Conservation (phyloP, 2,113 vertebrate genomes). For the Hippocampus abdominalis region DNA sequence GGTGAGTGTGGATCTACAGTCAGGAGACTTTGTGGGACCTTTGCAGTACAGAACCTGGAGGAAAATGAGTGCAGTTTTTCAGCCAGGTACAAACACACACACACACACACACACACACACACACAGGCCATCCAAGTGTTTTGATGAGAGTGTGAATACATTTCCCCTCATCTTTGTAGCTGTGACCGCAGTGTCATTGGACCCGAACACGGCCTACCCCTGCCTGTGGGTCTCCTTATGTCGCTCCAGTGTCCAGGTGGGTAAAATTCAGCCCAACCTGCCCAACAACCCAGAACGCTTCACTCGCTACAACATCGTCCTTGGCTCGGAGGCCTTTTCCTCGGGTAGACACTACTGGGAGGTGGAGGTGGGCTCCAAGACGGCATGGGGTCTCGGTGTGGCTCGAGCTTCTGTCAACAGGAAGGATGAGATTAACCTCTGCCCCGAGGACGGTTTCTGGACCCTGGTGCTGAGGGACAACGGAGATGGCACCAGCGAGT, state of each 20-base stretch:
- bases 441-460: constrained; percentile 82
- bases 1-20: constrained; percentile 51
- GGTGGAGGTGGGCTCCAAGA: constrained; percentile 80
- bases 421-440: constrained; percentile 76
- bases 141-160: neutral
- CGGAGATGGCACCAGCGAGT: constrained; percentile 50
- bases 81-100: constrained; percentile 53
- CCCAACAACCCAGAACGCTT: constrained; percentile 75
- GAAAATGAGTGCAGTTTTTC: constrained; percentile 62
- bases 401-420: constrained; percentile 73
- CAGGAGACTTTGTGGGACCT: constrained; percentile 64
- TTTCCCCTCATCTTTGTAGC: constrained; percentile 32
- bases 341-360: constrained; percentile 81
- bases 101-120: constrained; percentile 1
- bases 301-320: constrained; percentile 79
- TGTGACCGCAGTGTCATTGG: constrained; percentile 65
- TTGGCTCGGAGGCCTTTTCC: constrained; percentile 65
- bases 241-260: constrained; percentile 73
- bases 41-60: constrained; percentile 69
- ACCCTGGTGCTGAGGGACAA: constrained; percentile 72
- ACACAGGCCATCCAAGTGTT: neutral
- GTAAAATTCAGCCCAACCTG: constrained; percentile 55
- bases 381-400: constrained; percentile 83
- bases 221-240: constrained; percentile 75
- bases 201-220: constrained; percentile 80